Conservation (phyloP, 2,797 vertebrate genomes). For the Heterohyrax brucei region DNA sequence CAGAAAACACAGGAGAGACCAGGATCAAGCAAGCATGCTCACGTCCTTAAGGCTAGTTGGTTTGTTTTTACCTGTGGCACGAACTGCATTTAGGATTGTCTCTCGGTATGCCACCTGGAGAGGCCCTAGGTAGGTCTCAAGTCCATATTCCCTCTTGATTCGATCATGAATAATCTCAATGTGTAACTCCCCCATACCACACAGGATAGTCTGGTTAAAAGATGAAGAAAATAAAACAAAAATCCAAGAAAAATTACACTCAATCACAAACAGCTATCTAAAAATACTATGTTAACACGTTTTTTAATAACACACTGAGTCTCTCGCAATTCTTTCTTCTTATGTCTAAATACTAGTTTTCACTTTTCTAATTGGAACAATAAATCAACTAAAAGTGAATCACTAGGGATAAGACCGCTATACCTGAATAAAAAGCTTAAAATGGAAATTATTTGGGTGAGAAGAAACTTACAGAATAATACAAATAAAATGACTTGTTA, state of each 20-base stretch:
- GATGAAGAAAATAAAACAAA: slow-evolving; percentile 69
- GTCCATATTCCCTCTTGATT: slow-evolving; percentile 96
- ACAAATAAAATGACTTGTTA: slow-evolving; percentile 37
- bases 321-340: neutral
- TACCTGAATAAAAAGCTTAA: slow-evolving; percentile 28
- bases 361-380: slow-evolving; percentile 47
- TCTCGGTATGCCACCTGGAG: slow-evolving; percentile 98
- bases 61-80: slow-evolving; percentile 91
- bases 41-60: neutral
- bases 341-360: slow-evolving; percentile 56
- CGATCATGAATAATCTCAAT: slow-evolving; percentile 98
- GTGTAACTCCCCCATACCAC: slow-evolving; percentile 99
- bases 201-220: slow-evolving; percentile 94
- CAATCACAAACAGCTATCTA: slow-evolving; percentile 47
- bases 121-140: slow-evolving; percentile 96
- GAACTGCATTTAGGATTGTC: slow-evolving; percentile 93
- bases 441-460: neutral
- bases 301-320: slow-evolving; percentile 52
- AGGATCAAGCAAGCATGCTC: neutral
- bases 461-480: slow-evolving; percentile 35
- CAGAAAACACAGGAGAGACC: neutral
- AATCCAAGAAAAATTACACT: neutral
- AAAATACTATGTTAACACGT: slow-evolving; percentile 5
- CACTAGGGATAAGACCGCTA: neutral
- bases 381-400: slow-evolving; percentile 28